These are phyloP conservation scores for Apotomis turbidana DNA, from an alignment of 2,888 invertebrate genomes.

Conservation along the genomic window DNA sequence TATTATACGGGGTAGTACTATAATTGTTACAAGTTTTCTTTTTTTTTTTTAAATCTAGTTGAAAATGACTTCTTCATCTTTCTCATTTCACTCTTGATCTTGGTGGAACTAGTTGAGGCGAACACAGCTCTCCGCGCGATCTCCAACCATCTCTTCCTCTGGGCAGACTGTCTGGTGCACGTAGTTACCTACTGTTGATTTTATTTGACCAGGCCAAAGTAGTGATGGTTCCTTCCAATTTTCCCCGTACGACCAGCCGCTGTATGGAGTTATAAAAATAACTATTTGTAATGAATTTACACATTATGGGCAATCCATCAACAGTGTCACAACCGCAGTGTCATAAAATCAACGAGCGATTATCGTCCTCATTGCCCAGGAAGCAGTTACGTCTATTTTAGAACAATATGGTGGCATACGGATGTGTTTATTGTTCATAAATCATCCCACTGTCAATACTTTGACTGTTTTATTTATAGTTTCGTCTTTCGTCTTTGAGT, in stretches of 20 bases:
- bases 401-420: slow-evolving; percentile 61
- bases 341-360: slow-evolving; percentile 35
- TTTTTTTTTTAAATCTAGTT: too few relatives aligned
- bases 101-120: too few relatives aligned
- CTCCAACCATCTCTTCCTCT: too few relatives aligned
- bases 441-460: slow-evolving; percentile 73
- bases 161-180: too few relatives aligned
- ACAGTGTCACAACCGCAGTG: slow-evolving; percentile 16
- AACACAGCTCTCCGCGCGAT: too few relatives aligned
- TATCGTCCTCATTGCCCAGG: slow-evolving; percentile 34
- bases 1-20: too few relatives aligned
- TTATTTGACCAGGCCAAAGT: too few relatives aligned
- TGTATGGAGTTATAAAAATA: background rate
- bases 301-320: slow-evolving; percentile 1
- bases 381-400: slow-evolving; percentile 49
- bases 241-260: too few relatives aligned
- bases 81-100: too few relatives aligned
- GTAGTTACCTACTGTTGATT: background rate
- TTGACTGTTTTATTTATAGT: slow-evolving; percentile 55
- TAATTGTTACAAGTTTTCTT: too few relatives aligned
- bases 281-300: background rate
- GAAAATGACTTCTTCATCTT: too few relatives aligned
- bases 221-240: too few relatives aligned
- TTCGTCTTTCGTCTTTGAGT: slow-evolving; percentile 13
- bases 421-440: slow-evolving; percentile 70